phyloP scores from a whole-genome alignment of 2,888 invertebrate species.

The Apotomis betuletana region DNA sequence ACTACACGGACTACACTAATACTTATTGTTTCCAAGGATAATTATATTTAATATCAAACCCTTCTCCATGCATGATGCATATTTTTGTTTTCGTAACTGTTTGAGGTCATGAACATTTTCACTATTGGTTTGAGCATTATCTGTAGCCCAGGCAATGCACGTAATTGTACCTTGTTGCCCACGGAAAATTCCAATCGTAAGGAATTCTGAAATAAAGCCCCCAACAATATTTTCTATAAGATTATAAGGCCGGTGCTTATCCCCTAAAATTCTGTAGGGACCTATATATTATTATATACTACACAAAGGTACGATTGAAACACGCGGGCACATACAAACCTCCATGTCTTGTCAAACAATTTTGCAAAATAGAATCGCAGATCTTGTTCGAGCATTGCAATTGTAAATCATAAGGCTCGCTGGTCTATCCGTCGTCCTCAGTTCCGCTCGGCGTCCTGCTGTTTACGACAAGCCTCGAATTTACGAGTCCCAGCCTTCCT shows the following conservation, averaged over 20 bases:
- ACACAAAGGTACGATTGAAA: background rate
- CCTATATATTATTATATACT: too few relatives aligned
- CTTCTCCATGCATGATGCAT: too few relatives aligned
- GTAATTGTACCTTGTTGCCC: background rate
- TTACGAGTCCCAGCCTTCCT: conserved; percentile 77
- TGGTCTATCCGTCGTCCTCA: conserved; percentile 77
- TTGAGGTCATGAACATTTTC: too few relatives aligned
- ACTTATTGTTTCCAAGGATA: too few relatives aligned
- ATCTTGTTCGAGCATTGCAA: conserved; percentile 46
- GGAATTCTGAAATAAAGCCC: background rate
- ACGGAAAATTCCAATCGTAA: background rate
- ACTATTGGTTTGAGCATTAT: too few relatives aligned
- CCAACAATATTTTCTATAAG: background rate
- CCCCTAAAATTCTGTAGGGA: background rate
- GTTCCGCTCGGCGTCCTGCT: conserved; percentile 73
- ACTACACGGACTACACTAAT: too few relatives aligned
- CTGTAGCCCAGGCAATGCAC: too few relatives aligned
- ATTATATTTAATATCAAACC: too few relatives aligned
- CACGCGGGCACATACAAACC: conserved; percentile 55
- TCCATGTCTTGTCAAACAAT: conserved; percentile 58
- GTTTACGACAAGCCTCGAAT: conserved; percentile 72
- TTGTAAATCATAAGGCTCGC: conserved; percentile 70
- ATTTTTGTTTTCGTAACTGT: too few relatives aligned
- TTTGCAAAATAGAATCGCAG: conserved; percentile 42
- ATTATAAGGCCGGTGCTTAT: background rate